These are phyloP conservation scores for Cromileptes altivelis DNA, from an alignment of 2,113 vertebrate genomes.

Conservation along the genomic window DNA sequence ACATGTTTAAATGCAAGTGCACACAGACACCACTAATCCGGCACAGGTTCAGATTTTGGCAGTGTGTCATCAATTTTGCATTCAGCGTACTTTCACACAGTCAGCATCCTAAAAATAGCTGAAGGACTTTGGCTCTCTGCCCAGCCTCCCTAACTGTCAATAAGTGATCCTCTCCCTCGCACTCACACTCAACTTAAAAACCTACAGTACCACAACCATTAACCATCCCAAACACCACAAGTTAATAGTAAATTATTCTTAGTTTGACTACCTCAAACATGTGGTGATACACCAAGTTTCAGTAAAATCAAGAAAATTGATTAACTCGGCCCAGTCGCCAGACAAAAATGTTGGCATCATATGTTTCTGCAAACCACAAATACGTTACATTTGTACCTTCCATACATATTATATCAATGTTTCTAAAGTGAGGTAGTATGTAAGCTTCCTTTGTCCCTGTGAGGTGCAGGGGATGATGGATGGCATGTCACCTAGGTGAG, in stretches of 20 bases:
- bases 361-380: no score
- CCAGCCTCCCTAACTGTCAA: conserved; percentile 78
- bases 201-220: conserved; percentile 45
- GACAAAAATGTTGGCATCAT: no score
- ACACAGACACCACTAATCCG: conserved; percentile 51
- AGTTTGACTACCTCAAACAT: background rate
- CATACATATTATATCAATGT: no score
- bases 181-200: conserved; percentile 58
- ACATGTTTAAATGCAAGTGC: conserved; percentile 42
- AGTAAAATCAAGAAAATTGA: background rate
- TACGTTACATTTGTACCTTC: no score
- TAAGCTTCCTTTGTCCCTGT: no score
- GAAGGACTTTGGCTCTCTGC: conserved; percentile 79
- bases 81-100: conserved; percentile 82
- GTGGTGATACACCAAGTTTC: background rate
- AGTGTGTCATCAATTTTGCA: conserved; percentile 72
- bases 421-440: no score
- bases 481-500: no score
- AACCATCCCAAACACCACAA: conserved; percentile 14
- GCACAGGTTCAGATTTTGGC: conserved; percentile 77
- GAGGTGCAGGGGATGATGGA: no score
- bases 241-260: conserved; percentile 40
- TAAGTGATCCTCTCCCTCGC: conserved; percentile 71
- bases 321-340: no score
- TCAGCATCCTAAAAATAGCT: conserved; percentile 85